Evolutionary conservation across 2,888 invertebrate species (phyloP).

Genomic region (Leptinotarsa tumamoca): DNA sequence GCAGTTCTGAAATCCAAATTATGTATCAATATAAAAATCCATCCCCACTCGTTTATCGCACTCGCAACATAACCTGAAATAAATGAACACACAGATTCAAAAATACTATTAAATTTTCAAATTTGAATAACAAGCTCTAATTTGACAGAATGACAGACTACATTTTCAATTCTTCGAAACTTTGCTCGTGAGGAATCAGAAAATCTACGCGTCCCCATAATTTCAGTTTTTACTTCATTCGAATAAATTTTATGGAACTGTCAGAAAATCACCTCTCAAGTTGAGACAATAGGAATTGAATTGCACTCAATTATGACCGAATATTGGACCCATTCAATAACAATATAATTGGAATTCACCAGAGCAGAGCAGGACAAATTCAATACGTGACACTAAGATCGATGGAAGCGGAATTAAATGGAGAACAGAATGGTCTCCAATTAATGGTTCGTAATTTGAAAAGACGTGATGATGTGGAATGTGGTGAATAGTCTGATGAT

Average conservation of each 20-base stretch:
- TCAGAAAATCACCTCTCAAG: background rate
- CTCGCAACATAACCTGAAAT: no score
- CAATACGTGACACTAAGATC: constrained; percentile 1
- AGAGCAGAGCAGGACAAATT: background rate
- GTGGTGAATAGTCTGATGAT: constrained; percentile 5
- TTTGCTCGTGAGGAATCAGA: no score
- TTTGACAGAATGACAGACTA: no score
- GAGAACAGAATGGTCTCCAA: background rate
- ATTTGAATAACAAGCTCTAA: no score
- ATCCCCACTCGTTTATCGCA: no score
- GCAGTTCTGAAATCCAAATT: no score
- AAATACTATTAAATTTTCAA: no score
- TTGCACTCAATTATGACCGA: constrained; percentile 1
- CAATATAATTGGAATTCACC: constrained; percentile 13
- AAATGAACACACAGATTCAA: no score
- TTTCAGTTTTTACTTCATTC: background rate
- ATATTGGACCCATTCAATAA: background rate
- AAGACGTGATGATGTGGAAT: background rate
- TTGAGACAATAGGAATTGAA: constrained; percentile 1
- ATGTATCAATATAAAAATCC: no score
- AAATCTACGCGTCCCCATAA: background rate
- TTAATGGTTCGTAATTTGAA: background rate
- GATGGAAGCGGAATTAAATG: constrained; percentile 14
- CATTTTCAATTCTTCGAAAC: no score
- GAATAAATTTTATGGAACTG: background rate